phyloP scores from a whole-genome alignment of 2,888 invertebrate species.

The Drosophila koepferae region DNA sequence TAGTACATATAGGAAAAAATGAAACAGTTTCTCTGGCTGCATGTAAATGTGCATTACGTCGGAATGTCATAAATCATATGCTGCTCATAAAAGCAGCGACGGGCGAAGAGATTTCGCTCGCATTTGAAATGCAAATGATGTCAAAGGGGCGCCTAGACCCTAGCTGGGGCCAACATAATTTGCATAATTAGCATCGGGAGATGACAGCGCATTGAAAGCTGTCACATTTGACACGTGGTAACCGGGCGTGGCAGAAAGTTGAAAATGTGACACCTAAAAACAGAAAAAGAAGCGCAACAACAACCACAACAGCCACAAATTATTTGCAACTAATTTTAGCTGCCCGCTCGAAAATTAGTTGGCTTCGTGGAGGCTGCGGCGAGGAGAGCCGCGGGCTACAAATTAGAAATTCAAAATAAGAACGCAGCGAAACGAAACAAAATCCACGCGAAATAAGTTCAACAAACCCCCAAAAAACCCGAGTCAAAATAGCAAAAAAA shows the following conservation, averaged over 20 bases:
- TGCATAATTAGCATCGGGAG: slow-evolving; percentile 73
- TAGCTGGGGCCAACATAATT: slow-evolving; percentile 39
- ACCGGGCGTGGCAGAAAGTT: slow-evolving; percentile 23
- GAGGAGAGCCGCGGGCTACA: background rate
- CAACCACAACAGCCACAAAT: slow-evolving; percentile 53
- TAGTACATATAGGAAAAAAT: slow-evolving; percentile 3
- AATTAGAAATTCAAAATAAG: slow-evolving; percentile 40
- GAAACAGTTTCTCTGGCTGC: background rate
- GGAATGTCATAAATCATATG: slow-evolving; percentile 65
- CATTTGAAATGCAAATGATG: slow-evolving; percentile 69
- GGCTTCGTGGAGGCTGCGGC: no score
- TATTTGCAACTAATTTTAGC: slow-evolving; percentile 70
- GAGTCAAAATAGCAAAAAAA: background rate
- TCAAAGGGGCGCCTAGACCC: slow-evolving; percentile 29
- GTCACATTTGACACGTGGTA: slow-evolving; percentile 67
- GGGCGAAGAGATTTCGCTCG: slow-evolving; percentile 32
- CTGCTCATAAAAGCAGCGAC: slow-evolving; percentile 22
- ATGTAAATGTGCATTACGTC: slow-evolving; percentile 37
- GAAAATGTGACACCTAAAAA: slow-evolving; percentile 34
- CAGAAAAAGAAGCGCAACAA: slow-evolving; percentile 33
- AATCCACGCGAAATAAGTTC: slow-evolving; percentile 58
- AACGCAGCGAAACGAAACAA: slow-evolving; percentile 37
- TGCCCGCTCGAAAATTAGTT: slow-evolving; percentile 15
- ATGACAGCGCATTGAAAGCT: slow-evolving; percentile 64
- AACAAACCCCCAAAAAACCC: slow-evolving; percentile 62